Percentiles rank a stretch among this genome's conserved stretches.
Conservation (phyloP, 2,797 vertebrate genomes). For the Rousettus madagascariensis region DNA sequence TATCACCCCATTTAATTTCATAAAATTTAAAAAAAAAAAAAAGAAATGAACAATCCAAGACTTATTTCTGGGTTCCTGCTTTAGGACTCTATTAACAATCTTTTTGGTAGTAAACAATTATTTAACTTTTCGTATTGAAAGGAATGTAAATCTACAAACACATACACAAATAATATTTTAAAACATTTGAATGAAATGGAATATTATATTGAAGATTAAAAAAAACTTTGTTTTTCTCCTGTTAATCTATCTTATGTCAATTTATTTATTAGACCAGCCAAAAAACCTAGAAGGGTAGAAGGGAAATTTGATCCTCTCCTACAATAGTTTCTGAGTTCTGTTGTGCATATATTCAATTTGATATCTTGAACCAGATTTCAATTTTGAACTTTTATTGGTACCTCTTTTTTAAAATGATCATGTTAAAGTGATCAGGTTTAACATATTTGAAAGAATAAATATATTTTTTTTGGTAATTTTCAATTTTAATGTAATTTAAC, state of each 20-base stretch:
- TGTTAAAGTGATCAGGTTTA: background rate
- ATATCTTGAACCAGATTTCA: conserved; percentile 1
- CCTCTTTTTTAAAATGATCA: background rate
- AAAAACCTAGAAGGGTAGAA: background rate
- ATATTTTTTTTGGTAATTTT: conserved; percentile 19
- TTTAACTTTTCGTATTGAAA: background rate
- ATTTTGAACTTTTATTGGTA: background rate
- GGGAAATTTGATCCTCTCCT: background rate
- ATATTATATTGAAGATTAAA: background rate
- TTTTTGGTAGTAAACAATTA: background rate
- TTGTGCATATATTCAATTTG: background rate
- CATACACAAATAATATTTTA: background rate
- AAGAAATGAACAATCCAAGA: background rate
- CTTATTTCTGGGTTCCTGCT: background rate
- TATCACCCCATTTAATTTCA: too few species aligned
- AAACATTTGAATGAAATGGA: background rate
- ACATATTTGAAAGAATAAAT: background rate
- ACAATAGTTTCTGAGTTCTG: background rate
- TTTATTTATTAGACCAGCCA: background rate
- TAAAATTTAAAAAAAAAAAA: background rate
- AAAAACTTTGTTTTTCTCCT: background rate
- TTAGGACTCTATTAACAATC: background rate
- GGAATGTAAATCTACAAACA: background rate
- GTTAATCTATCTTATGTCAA: background rate
- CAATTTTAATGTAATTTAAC: conserved; percentile 16